Evolutionary conservation across 2,888 invertebrate genomes (phyloP), one percentile per base, ranked within the genome.

Genomic region (Carterocephalus palaemon): DNA sequence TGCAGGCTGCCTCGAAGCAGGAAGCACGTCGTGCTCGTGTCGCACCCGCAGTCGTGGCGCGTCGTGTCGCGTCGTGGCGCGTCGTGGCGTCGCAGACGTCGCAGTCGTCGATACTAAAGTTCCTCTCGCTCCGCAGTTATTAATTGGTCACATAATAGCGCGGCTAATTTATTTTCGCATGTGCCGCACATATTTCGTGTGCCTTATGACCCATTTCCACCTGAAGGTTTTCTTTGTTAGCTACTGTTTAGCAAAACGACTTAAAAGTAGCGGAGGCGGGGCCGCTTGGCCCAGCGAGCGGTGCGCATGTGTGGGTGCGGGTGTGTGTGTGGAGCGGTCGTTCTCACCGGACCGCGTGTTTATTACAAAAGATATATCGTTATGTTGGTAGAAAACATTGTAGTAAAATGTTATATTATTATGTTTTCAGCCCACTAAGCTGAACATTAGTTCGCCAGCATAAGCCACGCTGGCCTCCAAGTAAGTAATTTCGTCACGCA

Each of bases 141-240:
- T 43, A 43, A 43, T 36, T 36, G 43, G 43, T 23, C 22, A 22
- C 34, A 23, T 40, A 40, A 40, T 36, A 36, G 29, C 40, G 40
- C 34, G 28, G 23, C 29, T 36, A 47, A 47, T 47, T 41, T 47
- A 40, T 40, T 29, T 41, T 41, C 17, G 39, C 34, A 47, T 47
- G 46, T 47, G 15, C 32, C 34, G 33, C 40, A 36, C 40, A 47
- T 17, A 26, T 34, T 43, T 43, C 34, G 36, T 43, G 26, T 42
- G 42, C 36, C 8, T 3, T 9, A 15, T 32, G 42, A 43, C 42
- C 42, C 42, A 43, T 43, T 43, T 43, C 36, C 28, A 42, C 34
- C 16, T 43, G 42, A 43, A 43, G 42, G 34, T 24, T 42, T 42
- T 42, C 42, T 42, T 42, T 42, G 42, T 43, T 36, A 5, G 4